A percentile compares a stretch with the other conserved stretches of the same genome.
These are phyloP conservation scores for Euclidia mi DNA, from an alignment of 2,888 invertebrate genomes.

Conservation along the genomic window DNA sequence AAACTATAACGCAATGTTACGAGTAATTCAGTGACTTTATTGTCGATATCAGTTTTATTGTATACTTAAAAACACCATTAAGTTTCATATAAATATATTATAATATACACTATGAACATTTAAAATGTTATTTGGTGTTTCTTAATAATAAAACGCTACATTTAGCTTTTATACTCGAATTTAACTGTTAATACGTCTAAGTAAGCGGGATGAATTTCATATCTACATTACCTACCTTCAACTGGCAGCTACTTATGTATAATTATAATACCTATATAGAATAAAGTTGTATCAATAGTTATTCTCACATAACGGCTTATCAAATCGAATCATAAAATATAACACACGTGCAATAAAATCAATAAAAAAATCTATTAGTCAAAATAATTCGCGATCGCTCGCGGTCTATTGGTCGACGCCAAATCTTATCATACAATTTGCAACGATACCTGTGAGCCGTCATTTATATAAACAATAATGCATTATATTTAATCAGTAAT, in stretches of 20 bases:
- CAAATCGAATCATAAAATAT: constrained; percentile 52
- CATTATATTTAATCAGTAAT: constrained; percentile 49
- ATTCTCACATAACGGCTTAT: constrained; percentile 34
- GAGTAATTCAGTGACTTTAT: constrained; percentile 52
- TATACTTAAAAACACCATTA: constrained; percentile 50
- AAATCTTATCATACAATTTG: constrained; percentile 50
- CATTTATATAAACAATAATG: constrained; percentile 50
- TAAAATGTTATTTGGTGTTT: constrained; percentile 3
- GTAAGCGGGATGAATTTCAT: too few species aligned
- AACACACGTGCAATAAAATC: constrained; percentile 44
- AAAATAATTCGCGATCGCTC: constrained; percentile 39
- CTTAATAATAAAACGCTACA: neutral
- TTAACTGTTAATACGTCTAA: neutral
- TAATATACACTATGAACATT: constrained; percentile 6
- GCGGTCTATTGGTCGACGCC: constrained; percentile 33
- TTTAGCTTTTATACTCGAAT: constrained; percentile 7
- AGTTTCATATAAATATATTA: constrained; percentile 34
- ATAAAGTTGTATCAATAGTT: constrained; percentile 14
- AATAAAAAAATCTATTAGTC: constrained; percentile 53
- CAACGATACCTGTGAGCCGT: constrained; percentile 38
- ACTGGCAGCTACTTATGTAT: too few species aligned
- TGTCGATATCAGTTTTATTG: constrained; percentile 54
- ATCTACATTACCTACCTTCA: too few species aligned
- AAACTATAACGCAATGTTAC: constrained; percentile 48
- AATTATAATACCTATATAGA: too few species aligned